These are phyloP conservation scores for Hartigia nigra DNA, from an alignment of 2,888 invertebrate species.

Conservation along the genomic window DNA sequence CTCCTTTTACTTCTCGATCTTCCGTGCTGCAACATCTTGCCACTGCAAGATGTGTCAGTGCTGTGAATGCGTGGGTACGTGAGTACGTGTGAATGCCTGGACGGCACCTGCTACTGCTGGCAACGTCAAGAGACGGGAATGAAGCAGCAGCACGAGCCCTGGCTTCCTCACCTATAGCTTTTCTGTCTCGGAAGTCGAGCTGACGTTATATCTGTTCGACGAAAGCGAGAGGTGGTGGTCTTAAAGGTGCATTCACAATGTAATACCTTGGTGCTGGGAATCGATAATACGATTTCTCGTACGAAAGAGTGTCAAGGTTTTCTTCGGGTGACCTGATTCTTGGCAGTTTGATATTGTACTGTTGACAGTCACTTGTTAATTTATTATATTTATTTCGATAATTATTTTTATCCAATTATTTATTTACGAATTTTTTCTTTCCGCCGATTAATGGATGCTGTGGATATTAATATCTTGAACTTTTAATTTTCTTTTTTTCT, in stretches of 20 bases:
- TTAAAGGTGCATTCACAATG: slow-evolving; percentile 1
- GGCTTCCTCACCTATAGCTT: slow-evolving; percentile 17
- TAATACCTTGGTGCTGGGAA: too few species aligned
- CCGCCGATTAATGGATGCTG: background rate
- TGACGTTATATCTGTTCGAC: slow-evolving; percentile 14
- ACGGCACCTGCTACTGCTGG: slow-evolving; percentile 58
- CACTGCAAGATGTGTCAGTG: background rate
- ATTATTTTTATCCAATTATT: background rate
- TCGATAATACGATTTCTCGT: background rate
- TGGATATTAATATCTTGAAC: background rate
- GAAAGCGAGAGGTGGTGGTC: slow-evolving; percentile 36
- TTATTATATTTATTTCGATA: background rate
- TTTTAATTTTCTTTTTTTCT: background rate
- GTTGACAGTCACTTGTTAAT: too few species aligned
- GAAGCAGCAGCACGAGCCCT: slow-evolving; percentile 36
- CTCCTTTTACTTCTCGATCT: slow-evolving; percentile 4
- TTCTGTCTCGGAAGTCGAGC: slow-evolving; percentile 1
- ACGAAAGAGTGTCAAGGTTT: background rate
- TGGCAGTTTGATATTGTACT: too few species aligned
- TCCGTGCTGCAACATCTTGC: background rate
- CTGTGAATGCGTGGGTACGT: slow-evolving; percentile 25
- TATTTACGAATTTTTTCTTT: background rate
- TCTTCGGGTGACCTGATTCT: too few species aligned
- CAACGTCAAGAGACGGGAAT: slow-evolving; percentile 37
- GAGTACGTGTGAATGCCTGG: slow-evolving; percentile 45